These are phyloP conservation scores for Brachionichthys hirsutus DNA, from an alignment of 2,113 vertebrate species.

Conservation along the genomic window DNA sequence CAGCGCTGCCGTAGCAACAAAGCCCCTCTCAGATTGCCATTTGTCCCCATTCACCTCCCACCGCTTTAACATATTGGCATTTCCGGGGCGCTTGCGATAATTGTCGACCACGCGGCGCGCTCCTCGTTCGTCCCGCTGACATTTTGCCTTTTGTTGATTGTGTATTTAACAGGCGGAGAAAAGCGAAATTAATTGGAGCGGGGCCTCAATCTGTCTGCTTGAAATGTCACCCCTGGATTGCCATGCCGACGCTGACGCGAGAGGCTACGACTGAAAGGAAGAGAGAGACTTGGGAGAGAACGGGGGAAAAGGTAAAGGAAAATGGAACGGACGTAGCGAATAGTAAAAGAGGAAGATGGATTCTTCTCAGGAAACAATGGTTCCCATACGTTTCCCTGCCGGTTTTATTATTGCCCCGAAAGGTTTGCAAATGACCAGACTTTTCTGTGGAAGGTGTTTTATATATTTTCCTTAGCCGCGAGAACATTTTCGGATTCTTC, in stretches of 20 bases:
- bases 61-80: constrained; percentile 79
- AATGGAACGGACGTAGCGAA: constrained; percentile 1
- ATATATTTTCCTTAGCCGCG: too few species aligned
- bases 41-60: constrained; percentile 68
- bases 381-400: background rate
- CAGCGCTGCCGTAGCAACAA: constrained; percentile 25
- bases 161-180: constrained; percentile 77
- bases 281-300: background rate
- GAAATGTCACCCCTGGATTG: constrained; percentile 80
- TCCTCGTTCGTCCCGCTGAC: constrained; percentile 79
- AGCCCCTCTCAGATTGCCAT: constrained; percentile 42
- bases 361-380: constrained; percentile 15
- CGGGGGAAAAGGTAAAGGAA: background rate
- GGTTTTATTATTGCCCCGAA: constrained; percentile 14
- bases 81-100: constrained; percentile 76
- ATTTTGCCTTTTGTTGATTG: constrained; percentile 82
- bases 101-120: constrained; percentile 73
- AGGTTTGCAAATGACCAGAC: constrained; percentile 22
- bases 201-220: constrained; percentile 76
- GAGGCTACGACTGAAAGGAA: constrained; percentile 13
- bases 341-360: constrained; percentile 3
- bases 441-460: background rate
- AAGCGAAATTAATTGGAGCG: constrained; percentile 80
- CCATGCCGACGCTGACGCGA: constrained; percentile 53
- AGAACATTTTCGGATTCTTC: too few species aligned